These are phyloP conservation scores for Samia ricini DNA, from an alignment of 1,140 invertebrate species.

Conservation along the genomic window DNA sequence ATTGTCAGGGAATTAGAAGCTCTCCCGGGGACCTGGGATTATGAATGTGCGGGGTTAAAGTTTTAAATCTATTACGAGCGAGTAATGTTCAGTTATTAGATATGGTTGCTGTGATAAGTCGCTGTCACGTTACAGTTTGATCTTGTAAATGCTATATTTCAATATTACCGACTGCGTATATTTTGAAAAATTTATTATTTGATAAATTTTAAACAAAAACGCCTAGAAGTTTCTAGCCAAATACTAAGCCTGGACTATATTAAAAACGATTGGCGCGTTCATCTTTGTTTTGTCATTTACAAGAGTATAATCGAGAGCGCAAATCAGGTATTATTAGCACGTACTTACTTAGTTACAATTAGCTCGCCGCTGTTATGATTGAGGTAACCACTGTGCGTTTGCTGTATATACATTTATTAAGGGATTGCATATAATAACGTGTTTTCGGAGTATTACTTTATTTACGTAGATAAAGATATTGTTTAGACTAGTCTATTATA, in stretches of 20 bases:
- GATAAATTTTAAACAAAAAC: no score
- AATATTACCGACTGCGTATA: no score
- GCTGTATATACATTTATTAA: neutral
- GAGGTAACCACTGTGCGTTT: neutral
- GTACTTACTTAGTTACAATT: slow-evolving; percentile 4
- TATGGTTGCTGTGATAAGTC: no score
- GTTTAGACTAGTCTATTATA: no score
- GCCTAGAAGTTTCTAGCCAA: no score
- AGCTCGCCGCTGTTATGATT: slow-evolving; percentile 2
- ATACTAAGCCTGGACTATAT: neutral
- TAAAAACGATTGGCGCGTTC: neutral
- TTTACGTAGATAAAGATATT: neutral
- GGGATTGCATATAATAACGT: neutral
- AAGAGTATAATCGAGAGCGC: slow-evolving; percentile 1
- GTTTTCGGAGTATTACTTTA: neutral
- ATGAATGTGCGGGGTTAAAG: neutral
- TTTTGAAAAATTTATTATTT: no score
- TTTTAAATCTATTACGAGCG: slow-evolving; percentile 8
- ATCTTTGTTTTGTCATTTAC: neutral
- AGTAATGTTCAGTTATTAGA: no score
- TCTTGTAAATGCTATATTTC: no score
- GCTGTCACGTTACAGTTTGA: no score
- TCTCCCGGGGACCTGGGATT: neutral
- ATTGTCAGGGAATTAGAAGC: slow-evolving; percentile 22
- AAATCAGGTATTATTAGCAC: slow-evolving; percentile 7